phyloP scores from a whole-genome alignment of 2,888 invertebrate species.

The Ephialtes manifestator region DNA sequence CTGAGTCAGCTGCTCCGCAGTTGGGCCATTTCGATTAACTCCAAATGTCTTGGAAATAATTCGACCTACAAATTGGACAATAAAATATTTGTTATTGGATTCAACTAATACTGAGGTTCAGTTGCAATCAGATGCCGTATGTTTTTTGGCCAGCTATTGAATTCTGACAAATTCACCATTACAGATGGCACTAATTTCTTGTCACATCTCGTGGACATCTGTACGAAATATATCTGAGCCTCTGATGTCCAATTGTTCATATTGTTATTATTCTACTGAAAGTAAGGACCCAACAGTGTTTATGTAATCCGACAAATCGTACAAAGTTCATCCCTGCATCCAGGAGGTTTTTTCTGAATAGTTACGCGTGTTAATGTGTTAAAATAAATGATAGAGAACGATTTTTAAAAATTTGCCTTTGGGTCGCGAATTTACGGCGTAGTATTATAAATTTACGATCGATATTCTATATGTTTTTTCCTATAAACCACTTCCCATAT shows the following conservation, averaged over 20 bases:
- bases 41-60: conserved; percentile 26
- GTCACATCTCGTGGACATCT: neutral
- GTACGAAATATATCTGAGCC: neutral
- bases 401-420: no score
- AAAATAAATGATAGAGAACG: no score
- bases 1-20: conserved; percentile 42
- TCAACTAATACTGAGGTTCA: neutral
- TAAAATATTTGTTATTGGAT: conserved; percentile 11
- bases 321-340: no score
- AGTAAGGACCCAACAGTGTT: no score
- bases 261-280: no score
- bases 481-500: no score
- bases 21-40: conserved; percentile 28
- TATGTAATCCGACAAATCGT: no score
- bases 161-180: neutral
- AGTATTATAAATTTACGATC: no score
- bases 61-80: conserved; percentile 6
- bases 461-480: no score
- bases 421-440: no score
- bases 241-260: neutral
- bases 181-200: neutral
- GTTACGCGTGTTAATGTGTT: no score
- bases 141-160: neutral
- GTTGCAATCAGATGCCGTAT: neutral
- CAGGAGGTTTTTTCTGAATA: no score